Evolutionary conservation across 64 coral and sea anemone species (phyloP), one percentile per base, ranked within the genome.

Genomic region (Pachyseris speciosa): DNA sequence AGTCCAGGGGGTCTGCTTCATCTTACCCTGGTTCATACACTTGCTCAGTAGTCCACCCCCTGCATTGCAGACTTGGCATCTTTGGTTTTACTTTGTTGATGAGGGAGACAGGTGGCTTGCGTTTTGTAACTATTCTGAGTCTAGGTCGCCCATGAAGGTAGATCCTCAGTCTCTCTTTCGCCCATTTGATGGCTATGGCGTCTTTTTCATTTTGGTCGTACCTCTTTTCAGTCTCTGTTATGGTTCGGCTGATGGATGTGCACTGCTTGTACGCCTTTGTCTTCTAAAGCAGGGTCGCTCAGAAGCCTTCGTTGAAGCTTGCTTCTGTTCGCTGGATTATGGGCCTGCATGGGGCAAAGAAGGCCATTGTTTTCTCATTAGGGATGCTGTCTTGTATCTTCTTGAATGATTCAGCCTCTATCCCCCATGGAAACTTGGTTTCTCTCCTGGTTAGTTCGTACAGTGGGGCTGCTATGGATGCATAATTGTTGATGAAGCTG

Each of bases 1-100:
- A 55, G 51, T 70, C 67, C 13, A 3, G 26, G 27, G 67, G 67
- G 36, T 70, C 67, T 70, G 67, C 67, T 70, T 70, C 67, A 11
- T 69, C 36, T 9, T 12, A 20, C 13, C 2, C 67, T 12, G 2
- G 67, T 11, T 70, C 9, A 25, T 87, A 87, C 16, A 87, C n/a
- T 26, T 71, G 65, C 20, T 87, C 84, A 44, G n/a, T 48, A 87
- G 65, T 87, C 85, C 0, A 86, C 84, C 20, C 69, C 40, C 13
- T 70, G 64, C 84, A 70, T 86, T 50, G 47, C 42, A 60, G 31
- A n/a, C n/a, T n/a, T n/a, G 81, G 61, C 10, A 85, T 65, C 60
- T 85, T 67, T 8, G 57, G 27, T 0, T 13, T 83, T 38, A 38
- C 31, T 24, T 83, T 83, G 58, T 64, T 84, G 36, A 64, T 61